Conservation (phyloP, 2,113 vertebrate genomes). For the Micromys minutus region DNA sequence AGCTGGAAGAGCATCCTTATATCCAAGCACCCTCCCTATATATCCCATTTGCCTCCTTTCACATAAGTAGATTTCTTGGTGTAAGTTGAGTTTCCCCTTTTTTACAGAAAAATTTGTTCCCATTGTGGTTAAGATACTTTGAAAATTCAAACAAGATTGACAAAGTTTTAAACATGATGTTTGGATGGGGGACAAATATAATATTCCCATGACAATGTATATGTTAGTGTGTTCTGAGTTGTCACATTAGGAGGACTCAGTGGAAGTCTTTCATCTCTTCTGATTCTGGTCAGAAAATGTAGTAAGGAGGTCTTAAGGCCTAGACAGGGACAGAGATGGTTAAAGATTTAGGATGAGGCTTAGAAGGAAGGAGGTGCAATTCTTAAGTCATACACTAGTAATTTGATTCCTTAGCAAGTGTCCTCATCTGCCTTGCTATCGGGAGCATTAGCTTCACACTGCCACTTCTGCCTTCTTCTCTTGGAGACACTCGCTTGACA, state of each 20-base stretch:
- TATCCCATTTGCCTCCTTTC: background rate
- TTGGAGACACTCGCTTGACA: background rate
- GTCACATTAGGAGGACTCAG: background rate
- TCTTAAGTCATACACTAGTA: background rate
- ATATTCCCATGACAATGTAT: background rate
- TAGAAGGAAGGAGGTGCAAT: background rate
- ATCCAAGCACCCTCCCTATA: background rate
- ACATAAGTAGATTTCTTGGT: background rate
- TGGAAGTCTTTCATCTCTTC: background rate
- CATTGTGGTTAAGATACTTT: background rate
- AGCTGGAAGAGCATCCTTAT: background rate
- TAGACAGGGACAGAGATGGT: background rate
- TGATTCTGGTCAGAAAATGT: background rate
- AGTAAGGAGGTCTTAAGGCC: background rate
- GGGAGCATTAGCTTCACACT: no score
- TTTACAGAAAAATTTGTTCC: background rate
- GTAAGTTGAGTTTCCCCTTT: background rate
- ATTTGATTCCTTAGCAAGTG: background rate
- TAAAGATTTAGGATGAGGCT: background rate
- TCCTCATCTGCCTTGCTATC: background rate
- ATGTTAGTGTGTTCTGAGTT: background rate
- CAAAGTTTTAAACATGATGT: background rate
- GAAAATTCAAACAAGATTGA: background rate
- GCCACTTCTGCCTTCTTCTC: background rate
- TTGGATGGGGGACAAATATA: background rate